These are phyloP conservation scores for Aethes cnicana DNA, from an alignment of 2,888 invertebrate species.

Conservation along the genomic window DNA sequence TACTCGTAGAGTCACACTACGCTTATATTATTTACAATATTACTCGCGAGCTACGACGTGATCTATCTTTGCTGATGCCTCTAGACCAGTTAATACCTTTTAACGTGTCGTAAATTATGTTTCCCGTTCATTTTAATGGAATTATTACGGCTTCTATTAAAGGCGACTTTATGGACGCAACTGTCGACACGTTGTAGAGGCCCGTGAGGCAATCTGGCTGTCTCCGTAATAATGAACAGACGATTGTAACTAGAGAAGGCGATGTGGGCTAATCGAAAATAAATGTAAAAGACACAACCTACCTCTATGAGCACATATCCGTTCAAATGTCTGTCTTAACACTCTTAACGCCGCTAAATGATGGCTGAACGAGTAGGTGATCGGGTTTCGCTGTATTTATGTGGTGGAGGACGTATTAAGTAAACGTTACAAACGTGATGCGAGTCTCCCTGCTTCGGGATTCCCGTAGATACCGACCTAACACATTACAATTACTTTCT, in stretches of 20 bases:
- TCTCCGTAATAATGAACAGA: conserved; percentile 2
- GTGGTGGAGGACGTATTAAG: conserved; percentile 10
- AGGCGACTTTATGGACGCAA: too few relatives aligned
- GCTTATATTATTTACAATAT: too few relatives aligned
- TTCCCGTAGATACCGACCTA: conserved; percentile 34
- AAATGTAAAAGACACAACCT: conserved; percentile 21
- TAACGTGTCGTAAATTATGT: conserved; percentile 21
- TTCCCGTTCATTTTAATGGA: too few relatives aligned
- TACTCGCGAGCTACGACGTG: too few relatives aligned
- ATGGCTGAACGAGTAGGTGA: conserved; percentile 12
- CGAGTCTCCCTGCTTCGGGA: conserved; percentile 19
- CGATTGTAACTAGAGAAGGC: conserved; percentile 24
- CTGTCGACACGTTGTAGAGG: conserved; percentile 5
- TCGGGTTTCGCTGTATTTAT: conserved; percentile 20
- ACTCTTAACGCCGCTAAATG: conserved; percentile 18
- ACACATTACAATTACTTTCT: too few relatives aligned
- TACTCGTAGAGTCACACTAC: too few relatives aligned
- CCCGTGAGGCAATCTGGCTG: not conserved
- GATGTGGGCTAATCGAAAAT: conserved; percentile 27
- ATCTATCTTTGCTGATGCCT: too few relatives aligned
- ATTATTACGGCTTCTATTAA: too few relatives aligned
- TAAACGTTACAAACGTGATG: conserved; percentile 3
- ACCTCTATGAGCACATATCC: conserved; percentile 20
- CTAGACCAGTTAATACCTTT: conserved; percentile 9
- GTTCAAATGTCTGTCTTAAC: conserved; percentile 1